Conservation (phyloP, 2,888 invertebrate species). For the Morpho helenor region DNA sequence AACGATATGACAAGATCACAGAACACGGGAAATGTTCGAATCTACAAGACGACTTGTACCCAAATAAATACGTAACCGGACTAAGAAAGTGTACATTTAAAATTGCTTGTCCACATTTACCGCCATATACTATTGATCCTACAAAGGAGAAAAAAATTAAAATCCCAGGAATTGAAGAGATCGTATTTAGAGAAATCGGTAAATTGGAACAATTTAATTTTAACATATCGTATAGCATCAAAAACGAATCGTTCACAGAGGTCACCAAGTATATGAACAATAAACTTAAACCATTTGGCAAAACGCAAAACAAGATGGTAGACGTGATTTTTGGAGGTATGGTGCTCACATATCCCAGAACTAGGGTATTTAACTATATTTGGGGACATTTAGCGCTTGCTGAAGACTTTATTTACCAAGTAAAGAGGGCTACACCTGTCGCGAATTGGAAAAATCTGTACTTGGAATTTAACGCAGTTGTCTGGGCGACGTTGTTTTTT, state of each 20-base stretch:
- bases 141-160: conserved; percentile 3
- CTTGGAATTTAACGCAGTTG: conserved; percentile 36
- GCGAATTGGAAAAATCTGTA: conserved; percentile 41
- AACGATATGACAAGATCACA: conserved; percentile 40
- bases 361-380: conserved; percentile 37
- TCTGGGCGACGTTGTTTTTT: conserved; percentile 39
- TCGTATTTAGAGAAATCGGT: conserved; percentile 37
- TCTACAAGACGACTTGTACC: conserved; percentile 33
- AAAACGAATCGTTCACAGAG: conserved; percentile 28
- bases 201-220: conserved; percentile 41
- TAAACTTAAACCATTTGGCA: conserved; percentile 32
- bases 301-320: conserved; percentile 29
- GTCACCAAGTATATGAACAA: conserved; percentile 32
- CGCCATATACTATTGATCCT: conserved; percentile 43
- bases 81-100: conserved; percentile 46
- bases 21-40: conserved; percentile 41
- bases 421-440: conserved; percentile 36
- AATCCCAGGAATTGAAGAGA: conserved; percentile 32
- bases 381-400: conserved; percentile 37
- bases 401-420: conserved; percentile 43
- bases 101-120: conserved; percentile 41
- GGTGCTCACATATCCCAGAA: conserved; percentile 32
- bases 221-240: conserved; percentile 34
- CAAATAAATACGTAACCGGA: conserved; percentile 38
- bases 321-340: conserved; percentile 36